Evolutionary conservation across 2,797 vertebrate species (phyloP).

Genomic region (Danio choprae): DNA sequence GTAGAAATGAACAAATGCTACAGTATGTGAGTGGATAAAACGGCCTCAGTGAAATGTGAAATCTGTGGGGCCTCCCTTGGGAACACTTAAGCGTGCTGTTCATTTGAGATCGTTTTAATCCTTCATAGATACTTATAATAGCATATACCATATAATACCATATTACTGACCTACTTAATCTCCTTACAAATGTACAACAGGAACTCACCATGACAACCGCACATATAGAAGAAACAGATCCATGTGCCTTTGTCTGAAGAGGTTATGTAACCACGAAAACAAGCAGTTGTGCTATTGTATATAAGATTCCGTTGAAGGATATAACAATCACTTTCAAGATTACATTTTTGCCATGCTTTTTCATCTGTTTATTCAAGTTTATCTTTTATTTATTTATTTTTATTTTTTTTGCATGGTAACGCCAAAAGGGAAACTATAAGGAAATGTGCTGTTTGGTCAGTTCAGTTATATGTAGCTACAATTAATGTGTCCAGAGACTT

Average conservation of each 20-base stretch:
- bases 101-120: conserved; percentile 28
- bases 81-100: conserved; percentile 26
- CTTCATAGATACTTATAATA: conserved; percentile 29
- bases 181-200: neutral
- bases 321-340: no score
- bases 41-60: conserved; percentile 20
- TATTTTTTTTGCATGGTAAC: no score
- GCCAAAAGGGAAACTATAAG: no score
- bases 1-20: neutral
- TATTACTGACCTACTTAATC: conserved; percentile 33
- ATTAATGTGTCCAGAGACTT: no score
- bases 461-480: no score
- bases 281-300: neutral
- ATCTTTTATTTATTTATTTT: no score
- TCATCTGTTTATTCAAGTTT: no score
- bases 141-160: conserved; percentile 28
- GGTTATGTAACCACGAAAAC: neutral
- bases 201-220: neutral
- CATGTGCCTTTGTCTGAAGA: neutral
- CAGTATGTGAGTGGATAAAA: neutral
- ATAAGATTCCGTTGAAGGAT: no score
- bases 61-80: conserved; percentile 9
- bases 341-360: no score
- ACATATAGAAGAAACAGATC: neutral
- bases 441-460: no score